Percentiles rank a stretch among this genome's conserved stretches.
phyloP scores from a whole-genome alignment of 2,888 invertebrate genomes.

The Heliconius erato region DNA sequence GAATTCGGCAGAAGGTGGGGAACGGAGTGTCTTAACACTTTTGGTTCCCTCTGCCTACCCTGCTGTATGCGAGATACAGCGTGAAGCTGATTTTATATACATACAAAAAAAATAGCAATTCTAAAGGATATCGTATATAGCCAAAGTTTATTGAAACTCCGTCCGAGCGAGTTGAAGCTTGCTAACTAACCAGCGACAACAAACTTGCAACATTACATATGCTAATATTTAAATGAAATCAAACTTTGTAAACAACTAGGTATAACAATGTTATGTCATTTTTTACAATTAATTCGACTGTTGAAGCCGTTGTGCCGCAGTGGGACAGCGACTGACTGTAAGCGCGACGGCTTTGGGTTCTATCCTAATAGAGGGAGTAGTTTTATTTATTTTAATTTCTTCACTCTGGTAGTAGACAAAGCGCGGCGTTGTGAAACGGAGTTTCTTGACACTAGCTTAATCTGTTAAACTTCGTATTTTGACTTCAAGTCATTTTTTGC shows the following conservation, averaged over 20 bases:
- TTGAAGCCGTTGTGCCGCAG: neutral
- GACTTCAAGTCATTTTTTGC: too few relatives aligned
- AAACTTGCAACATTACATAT: conserved; percentile 7
- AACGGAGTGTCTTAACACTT: too few relatives aligned
- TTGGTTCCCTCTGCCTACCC: too few relatives aligned
- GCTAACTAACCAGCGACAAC: conserved; percentile 17
- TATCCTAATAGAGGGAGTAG: too few relatives aligned
- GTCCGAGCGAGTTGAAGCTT: conserved; percentile 16
- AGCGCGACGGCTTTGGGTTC: too few relatives aligned
- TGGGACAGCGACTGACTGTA: too few relatives aligned
- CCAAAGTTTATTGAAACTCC: conserved; percentile 6
- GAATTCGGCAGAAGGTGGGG: too few relatives aligned
- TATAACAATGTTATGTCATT: neutral
- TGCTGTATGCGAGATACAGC: too few relatives aligned
- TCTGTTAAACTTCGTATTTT: too few relatives aligned
- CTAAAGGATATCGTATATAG: conserved; percentile 1
- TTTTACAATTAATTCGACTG: neutral
- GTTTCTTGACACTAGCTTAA: neutral
- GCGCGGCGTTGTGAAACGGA: neutral
- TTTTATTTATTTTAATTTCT: too few relatives aligned
- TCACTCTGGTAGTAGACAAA: neutral
- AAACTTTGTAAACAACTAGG: neutral
- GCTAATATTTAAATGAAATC: conserved; percentile 1
- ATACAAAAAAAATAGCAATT: neutral
- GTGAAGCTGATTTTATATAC: too few relatives aligned